Evolutionary conservation across 2,888 invertebrate genomes (phyloP).

Genomic region (Cantharis rufa): DNA sequence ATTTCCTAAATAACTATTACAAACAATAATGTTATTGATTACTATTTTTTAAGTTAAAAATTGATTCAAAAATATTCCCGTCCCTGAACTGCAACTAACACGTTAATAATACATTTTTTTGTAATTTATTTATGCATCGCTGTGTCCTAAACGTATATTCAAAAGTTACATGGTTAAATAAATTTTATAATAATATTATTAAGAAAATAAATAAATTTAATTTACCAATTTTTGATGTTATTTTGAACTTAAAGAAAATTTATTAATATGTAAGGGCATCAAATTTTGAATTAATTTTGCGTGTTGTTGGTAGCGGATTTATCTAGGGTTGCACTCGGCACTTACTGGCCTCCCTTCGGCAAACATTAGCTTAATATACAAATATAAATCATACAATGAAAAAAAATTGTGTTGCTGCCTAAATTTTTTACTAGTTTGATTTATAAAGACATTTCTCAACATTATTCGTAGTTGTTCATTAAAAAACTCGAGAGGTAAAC

Average conservation of each 20-base stretch:
- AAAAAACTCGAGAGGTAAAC: too few species aligned
- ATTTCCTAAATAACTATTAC: neutral
- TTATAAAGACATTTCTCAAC: too few species aligned
- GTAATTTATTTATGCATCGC: neutral
- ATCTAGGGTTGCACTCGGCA: neutral
- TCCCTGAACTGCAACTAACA: neutral
- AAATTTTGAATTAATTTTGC: neutral
- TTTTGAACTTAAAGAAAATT: neutral
- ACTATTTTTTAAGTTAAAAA: neutral
- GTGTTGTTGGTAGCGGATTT: neutral
- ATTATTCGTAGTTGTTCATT: too few species aligned
- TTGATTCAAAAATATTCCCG: neutral
- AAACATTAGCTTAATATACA: too few species aligned
- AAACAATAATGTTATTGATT: neutral
- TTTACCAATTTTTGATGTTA: neutral
- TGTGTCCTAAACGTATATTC: neutral
- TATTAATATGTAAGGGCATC: neutral
- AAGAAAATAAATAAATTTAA: neutral
- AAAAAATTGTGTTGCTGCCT: too few species aligned
- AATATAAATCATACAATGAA: too few species aligned
- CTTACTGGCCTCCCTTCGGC: neutral
- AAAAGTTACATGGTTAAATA: neutral
- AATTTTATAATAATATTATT: neutral
- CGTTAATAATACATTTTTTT: neutral
- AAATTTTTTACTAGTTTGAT: too few species aligned